A percentile compares a stretch with the other conserved stretches of the same genome.
phyloP scores from a whole-genome alignment of 2,113 vertebrate species.

The Upupa epops region DNA sequence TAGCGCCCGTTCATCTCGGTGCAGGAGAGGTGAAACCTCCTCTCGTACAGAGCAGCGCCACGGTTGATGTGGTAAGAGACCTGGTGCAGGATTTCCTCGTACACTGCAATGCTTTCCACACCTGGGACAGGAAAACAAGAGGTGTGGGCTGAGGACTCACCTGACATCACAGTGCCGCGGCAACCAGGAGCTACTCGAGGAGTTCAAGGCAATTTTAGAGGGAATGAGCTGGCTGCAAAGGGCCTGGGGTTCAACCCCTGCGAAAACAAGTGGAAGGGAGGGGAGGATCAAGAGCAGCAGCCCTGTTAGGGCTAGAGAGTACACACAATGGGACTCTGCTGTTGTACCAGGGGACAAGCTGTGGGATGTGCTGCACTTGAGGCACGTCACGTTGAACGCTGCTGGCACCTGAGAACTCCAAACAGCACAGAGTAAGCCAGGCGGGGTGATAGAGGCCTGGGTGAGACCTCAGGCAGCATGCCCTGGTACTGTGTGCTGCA shows the following conservation, averaged over 20 bases:
- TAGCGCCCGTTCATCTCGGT: conserved; percentile 98
- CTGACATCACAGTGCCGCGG: not conserved
- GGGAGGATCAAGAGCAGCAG: not conserved
- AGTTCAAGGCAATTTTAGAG: not conserved
- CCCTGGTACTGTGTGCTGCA: not conserved
- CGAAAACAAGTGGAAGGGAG: not conserved
- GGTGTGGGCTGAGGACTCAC: not conserved
- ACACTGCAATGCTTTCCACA: conserved; percentile 94
- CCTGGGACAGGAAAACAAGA: conserved; percentile 60
- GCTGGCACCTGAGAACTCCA: not conserved
- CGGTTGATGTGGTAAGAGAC: conserved; percentile 86
- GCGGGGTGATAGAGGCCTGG: not conserved
- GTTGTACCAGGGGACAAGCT: not conserved
- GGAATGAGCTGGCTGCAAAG: not conserved
- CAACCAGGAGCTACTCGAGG: not conserved
- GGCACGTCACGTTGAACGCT: not conserved
- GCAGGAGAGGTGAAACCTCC: conserved; percentile 94
- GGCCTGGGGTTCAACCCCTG: not conserved
- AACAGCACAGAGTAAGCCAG: not conserved
- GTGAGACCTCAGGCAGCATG: not conserved
- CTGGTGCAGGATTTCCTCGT: conserved; percentile 91
- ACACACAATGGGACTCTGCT: not conserved
- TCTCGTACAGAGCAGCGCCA: conserved; percentile 89
- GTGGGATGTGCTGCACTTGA: not conserved
- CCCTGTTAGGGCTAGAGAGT: not conserved